phyloP scores from a whole-genome alignment of 2,797 vertebrate genomes.

The Nyctalus aviator region DNA sequence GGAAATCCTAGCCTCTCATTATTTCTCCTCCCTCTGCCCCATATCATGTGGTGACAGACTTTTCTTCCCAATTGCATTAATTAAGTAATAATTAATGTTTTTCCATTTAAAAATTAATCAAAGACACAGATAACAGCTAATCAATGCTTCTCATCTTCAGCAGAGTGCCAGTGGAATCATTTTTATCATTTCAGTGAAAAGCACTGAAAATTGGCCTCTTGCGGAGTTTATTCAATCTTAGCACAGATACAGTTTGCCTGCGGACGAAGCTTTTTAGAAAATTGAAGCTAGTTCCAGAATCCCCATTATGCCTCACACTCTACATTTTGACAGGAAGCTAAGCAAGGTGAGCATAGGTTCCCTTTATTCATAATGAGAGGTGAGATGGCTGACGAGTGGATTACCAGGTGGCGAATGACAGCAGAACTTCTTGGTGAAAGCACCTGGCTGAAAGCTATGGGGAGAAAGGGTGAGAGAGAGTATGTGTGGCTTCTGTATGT shows the following conservation, averaged over 20 bases:
- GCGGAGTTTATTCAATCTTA: conserved; percentile 35
- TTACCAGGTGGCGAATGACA: neutral
- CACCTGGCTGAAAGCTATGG: neutral
- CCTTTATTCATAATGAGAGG: neutral
- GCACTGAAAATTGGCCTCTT: neutral
- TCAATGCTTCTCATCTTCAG: conserved; percentile 9
- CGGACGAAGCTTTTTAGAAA: neutral
- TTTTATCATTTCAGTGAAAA: conserved; percentile 12
- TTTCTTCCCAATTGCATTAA: conserved; percentile 19
- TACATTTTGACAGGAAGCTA: neutral
- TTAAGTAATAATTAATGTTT: conserved; percentile 29
- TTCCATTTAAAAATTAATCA: conserved; percentile 54
- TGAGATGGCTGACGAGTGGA: fast-evolving
- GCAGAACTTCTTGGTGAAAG: neutral
- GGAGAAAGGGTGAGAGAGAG: neutral
- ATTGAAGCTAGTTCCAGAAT: neutral
- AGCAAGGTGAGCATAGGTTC: neutral
- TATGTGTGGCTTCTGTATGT: neutral
- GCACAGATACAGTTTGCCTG: neutral
- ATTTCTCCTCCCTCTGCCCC: neutral
- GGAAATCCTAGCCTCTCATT: neutral
- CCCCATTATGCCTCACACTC: neutral
- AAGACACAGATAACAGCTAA: conserved; percentile 47
- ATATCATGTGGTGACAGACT: neutral
- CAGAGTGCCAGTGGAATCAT: neutral